Evolutionary conservation across 2,888 invertebrate species (phyloP).

Genomic region (Laothoe populi): DNA sequence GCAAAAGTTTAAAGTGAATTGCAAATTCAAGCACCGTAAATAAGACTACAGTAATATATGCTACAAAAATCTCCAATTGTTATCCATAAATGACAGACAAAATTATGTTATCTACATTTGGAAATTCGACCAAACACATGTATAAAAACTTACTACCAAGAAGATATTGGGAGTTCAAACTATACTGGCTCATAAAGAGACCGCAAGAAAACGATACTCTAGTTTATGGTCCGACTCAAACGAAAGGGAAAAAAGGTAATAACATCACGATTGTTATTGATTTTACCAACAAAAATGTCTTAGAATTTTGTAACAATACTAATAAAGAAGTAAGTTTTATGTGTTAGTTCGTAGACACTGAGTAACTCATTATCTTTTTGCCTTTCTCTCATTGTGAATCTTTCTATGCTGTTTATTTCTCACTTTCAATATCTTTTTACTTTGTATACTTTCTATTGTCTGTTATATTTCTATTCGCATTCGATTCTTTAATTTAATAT

Average conservation of each 20-base stretch:
- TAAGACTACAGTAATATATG: background rate
- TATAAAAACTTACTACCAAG: background rate
- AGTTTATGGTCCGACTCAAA: slow-evolving; percentile 20
- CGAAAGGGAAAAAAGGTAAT: slow-evolving; percentile 22
- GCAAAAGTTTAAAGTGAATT: no score
- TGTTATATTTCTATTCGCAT: background rate
- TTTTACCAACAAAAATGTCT: background rate
- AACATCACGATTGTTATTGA: slow-evolving; percentile 13
- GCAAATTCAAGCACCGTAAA: no score
- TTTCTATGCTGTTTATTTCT: background rate
- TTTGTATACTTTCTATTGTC: background rate
- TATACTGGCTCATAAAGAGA: slow-evolving; percentile 15
- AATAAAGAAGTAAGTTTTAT: background rate
- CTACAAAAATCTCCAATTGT: no score
- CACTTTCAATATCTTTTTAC: background rate
- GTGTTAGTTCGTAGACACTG: background rate
- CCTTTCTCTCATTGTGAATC: background rate
- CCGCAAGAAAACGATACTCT: slow-evolving; percentile 6
- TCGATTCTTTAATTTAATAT: background rate
- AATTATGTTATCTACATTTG: slow-evolving; percentile 2
- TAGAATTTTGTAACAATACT: background rate
- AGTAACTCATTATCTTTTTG: background rate
- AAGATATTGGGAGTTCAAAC: slow-evolving; percentile 1
- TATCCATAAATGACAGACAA: no score
- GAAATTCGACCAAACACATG: background rate